Base-by-base conservation (phyloP, 2,888 invertebrate genomes). In the Sesia bembeciformis region DNA sequence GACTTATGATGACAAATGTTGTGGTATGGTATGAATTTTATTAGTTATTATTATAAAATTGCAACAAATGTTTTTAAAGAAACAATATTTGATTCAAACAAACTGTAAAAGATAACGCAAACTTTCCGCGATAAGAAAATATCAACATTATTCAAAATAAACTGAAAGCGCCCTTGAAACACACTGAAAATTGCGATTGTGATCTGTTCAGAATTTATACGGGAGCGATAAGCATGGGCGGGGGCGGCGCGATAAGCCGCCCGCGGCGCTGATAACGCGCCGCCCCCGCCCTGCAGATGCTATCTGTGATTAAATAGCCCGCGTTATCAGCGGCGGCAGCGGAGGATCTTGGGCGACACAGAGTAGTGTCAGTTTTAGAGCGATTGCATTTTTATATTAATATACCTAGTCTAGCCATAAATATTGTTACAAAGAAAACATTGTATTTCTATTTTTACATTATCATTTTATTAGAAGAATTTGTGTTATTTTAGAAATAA, bases 281-380 rank as follows among this genome's bases (percentile, higher is more conserved):
- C 64, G 73, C 79, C 74, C 78, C 81, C 79, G 81, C 80, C 79
- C 82, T 65, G 56, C 67, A 68, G 81, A 84, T 84, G 72, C 65
- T 80, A 82, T 84, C 83, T 81, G 74, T 82, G 85, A 85, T 85
- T 83, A 85, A 84, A 84, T 81, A 83, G 82, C 83, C 65, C 64
- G 72, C 69, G 68, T 76, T 85, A 85, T 84, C 85, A 74, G 71
- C 62, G 60, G 65, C 70, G 66, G 64, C 72, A 66, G 65, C 68
- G 65, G 69, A 70, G 73, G 73, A 79, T 81, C 81, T 79, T 76
- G 68, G 70, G 54, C 54, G 59, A 62, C 53, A 54, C 57, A 83
- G 81, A 72, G 69, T 71, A 75, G 23, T 23, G 23, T 23, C 23
- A 23, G 23, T 23, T 23, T 23, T 23, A 23, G 23, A 23, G 23